Conservation (phyloP, 2,888 invertebrate species). For the Emmelina monodactyla region DNA sequence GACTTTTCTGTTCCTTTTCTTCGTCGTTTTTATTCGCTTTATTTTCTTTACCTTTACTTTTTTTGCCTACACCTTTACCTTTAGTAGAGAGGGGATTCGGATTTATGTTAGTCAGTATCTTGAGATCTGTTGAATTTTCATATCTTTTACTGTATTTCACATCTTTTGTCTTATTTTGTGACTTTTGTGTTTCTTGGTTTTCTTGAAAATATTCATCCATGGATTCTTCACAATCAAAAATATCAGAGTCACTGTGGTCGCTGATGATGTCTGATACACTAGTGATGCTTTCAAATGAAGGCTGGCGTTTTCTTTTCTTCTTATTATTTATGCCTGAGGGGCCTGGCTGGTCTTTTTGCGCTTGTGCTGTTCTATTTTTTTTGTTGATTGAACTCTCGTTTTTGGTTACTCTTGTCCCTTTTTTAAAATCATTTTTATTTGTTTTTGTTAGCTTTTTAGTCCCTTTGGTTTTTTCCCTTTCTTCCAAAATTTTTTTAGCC, state of each 20-base stretch:
- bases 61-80: not conserved
- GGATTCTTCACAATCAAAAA: conserved; percentile 2
- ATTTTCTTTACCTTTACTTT: conserved; percentile 8
- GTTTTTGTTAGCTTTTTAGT: conserved; percentile 5
- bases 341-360: conserved; percentile 5
- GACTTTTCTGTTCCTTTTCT: not conserved
- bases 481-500: conserved; percentile 3
- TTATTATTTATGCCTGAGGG: conserved; percentile 8
- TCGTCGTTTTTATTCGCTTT: conserved; percentile 2
- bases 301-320: conserved; percentile 7
- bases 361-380: conserved; percentile 4
- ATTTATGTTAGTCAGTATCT: not conserved
- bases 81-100: not conserved
- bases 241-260: conserved; percentile 3
- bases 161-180: conserved; percentile 1
- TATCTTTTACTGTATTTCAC: not conserved
- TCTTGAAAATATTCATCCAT: not conserved
- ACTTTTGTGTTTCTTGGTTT: not conserved
- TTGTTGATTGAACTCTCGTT: conserved; percentile 1
- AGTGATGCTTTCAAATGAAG: conserved; percentile 6
- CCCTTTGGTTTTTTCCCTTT: conserved; percentile 5
- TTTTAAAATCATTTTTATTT: not conserved
- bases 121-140: too few relatives aligned
- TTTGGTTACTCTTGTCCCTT: not conserved
- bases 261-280: conserved; percentile 9